phyloP scores from a whole-genome alignment of 1,140 invertebrate genomes.

The Lutraria rhynchaena region DNA sequence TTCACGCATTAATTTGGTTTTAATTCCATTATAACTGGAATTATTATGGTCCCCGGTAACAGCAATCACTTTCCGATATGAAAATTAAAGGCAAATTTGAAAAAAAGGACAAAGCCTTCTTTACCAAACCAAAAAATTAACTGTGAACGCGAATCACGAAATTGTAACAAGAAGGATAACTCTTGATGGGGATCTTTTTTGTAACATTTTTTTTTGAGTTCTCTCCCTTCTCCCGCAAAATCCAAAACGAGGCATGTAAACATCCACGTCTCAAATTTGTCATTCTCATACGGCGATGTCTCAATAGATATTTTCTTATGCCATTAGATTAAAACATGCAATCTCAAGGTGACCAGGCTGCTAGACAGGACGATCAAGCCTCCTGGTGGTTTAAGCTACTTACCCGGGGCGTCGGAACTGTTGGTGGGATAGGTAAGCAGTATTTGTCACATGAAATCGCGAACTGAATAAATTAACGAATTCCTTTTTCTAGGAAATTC shows the following conservation, averaged over 20 bases:
- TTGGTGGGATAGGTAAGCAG: constrained; percentile 64
- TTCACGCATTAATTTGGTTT: no score
- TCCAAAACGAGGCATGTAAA: constrained; percentile 57
- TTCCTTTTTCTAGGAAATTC: neutral
- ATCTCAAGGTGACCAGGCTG: neutral
- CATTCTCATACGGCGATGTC: constrained; percentile 25
- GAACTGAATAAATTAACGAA: constrained; percentile 30
- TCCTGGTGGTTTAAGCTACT: constrained; percentile 72
- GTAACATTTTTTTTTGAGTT: no score
- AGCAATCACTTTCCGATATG: no score
- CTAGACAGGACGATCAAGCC: constrained; percentile 58
- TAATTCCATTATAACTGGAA: no score
- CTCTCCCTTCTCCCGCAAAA: constrained; percentile 35
- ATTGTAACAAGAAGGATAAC: no score
- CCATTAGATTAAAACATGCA: constrained; percentile 35
- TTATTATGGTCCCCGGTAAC: no score
- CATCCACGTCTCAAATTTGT: constrained; percentile 50
- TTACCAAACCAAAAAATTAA: no score
- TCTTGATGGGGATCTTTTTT: no score
- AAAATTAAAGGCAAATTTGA: no score
- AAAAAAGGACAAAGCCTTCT: no score
- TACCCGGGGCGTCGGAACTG: constrained; percentile 59
- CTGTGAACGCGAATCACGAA: no score
- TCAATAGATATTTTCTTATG: neutral
- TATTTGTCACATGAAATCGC: constrained; percentile 22